Conservation (phyloP, 2,888 invertebrate species). For the Drosophila subquinaria region DNA sequence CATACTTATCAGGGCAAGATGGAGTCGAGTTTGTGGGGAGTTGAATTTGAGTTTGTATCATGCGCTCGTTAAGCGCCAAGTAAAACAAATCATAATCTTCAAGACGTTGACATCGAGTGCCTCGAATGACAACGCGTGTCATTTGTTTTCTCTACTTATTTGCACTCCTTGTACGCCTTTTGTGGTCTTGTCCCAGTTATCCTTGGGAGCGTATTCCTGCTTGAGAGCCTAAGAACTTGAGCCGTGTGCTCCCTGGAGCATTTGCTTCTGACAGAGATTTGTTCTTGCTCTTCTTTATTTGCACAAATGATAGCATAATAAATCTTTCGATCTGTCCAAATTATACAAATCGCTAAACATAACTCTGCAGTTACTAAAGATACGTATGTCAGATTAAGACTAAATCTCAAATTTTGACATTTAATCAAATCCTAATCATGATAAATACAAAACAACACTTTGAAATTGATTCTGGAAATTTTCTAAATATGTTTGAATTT, state of each 20-base stretch:
- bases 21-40: conserved; percentile 3
- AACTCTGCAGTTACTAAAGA: conserved; percentile 1
- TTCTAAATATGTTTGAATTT: too few relatives aligned
- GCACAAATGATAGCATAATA: conserved; percentile 38
- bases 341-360: conserved; percentile 12
- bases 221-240: conserved; percentile 10
- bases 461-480: too few relatives aligned
- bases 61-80: conserved; percentile 79
- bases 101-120: conserved; percentile 60
- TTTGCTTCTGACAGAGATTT: conserved; percentile 36
- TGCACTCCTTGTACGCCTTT: conserved; percentile 60
- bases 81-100: conserved; percentile 81
- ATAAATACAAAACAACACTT: too few relatives aligned
- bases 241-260: conserved; percentile 40
- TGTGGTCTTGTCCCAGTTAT: conserved; percentile 41
- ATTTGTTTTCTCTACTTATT: conserved; percentile 78
- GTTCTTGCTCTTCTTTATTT: conserved; percentile 33
- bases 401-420: too few relatives aligned
- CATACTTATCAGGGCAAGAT: conserved; percentile 62
- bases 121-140: conserved; percentile 70
- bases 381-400: too few relatives aligned
- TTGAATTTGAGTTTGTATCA: conserved; percentile 57
- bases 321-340: conserved; percentile 42
- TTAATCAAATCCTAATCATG: too few relatives aligned
- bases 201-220: neutral